Conservation (phyloP, 2,888 invertebrate genomes). For the Resseliella maxima region DNA sequence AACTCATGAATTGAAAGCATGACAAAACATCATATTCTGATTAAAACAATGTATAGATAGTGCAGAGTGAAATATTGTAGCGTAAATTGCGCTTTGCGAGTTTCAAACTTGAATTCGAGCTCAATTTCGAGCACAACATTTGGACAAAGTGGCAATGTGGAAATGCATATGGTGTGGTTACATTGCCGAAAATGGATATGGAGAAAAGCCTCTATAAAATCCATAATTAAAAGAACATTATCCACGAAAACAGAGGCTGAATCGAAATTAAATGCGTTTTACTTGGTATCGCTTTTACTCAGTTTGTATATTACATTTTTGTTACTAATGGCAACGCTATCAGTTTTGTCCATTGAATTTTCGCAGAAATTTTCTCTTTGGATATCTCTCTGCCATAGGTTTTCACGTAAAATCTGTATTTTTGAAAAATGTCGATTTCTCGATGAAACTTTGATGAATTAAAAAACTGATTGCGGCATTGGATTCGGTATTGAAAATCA, state of each 20-base stretch:
- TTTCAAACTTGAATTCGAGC: background rate
- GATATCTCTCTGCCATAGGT: too few species aligned
- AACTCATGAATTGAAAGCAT: background rate
- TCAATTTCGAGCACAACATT: too few species aligned
- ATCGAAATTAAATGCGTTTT: background rate
- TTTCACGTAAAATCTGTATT: too few species aligned
- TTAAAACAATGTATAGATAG: background rate
- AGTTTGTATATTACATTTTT: background rate
- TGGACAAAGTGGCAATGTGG: background rate
- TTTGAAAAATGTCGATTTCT: too few species aligned
- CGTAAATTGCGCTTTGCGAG: background rate
- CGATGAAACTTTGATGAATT: too few species aligned
- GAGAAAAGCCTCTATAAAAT: conserved; percentile 4
- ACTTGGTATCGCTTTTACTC: background rate
- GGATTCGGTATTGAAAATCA: too few species aligned
- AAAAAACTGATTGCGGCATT: too few species aligned
- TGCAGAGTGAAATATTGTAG: background rate
- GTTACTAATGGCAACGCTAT: background rate
- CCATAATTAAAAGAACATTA: conserved; percentile 34
- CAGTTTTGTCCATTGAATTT: background rate
- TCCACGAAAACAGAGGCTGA: background rate
- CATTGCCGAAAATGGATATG: background rate
- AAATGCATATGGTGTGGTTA: background rate
- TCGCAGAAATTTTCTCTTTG: too few species aligned
- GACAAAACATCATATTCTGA: conserved; percentile 26